These are phyloP conservation scores for Dendrolimus houi DNA, from an alignment of 2,888 invertebrate species.

Conservation along the genomic window DNA sequence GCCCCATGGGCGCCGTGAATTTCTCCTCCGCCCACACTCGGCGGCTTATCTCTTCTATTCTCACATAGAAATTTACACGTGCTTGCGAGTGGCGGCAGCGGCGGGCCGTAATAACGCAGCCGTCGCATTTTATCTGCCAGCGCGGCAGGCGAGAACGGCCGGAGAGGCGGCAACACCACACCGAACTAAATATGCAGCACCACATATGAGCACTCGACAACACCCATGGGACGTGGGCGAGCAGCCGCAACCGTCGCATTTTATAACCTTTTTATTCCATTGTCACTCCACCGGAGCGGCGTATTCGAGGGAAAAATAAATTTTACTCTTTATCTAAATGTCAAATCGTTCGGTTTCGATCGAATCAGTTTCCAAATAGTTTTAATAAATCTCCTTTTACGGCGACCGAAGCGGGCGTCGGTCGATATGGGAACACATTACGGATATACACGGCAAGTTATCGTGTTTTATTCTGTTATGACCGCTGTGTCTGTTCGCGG, in stretches of 20 bases:
- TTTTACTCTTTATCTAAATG: slow-evolving; percentile 75
- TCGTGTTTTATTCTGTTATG: slow-evolving; percentile 71
- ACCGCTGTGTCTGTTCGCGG: slow-evolving; percentile 54
- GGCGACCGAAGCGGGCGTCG: slow-evolving; percentile 49
- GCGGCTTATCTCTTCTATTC: slow-evolving; percentile 61
- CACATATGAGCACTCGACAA: slow-evolving; percentile 47
- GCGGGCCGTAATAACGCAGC: slow-evolving; percentile 58
- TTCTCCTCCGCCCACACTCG: slow-evolving; percentile 56
- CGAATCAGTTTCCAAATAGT: slow-evolving; percentile 76
- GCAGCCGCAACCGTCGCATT: slow-evolving; percentile 59
- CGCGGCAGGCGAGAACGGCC: slow-evolving; percentile 36
- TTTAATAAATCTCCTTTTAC: slow-evolving; percentile 77
- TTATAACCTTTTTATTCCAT: slow-evolving; percentile 76
- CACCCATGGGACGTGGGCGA: slow-evolving; percentile 67
- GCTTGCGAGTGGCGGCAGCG: slow-evolving; percentile 56
- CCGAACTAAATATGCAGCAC: slow-evolving; percentile 40
- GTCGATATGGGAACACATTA: slow-evolving; percentile 60
- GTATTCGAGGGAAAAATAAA: slow-evolving; percentile 69
- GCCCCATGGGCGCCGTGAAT: slow-evolving; percentile 44
- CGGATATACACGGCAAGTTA: slow-evolving; percentile 66
- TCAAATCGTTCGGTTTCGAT: slow-evolving; percentile 75
- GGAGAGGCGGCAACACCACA: slow-evolving; percentile 14
- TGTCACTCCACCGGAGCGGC: slow-evolving; percentile 63
- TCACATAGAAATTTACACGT: slow-evolving; percentile 73
- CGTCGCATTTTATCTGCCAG: slow-evolving; percentile 62